A percentile compares a stretch with the other conserved stretches of the same genome.
phyloP scores from a whole-genome alignment of 1,140 invertebrate species.

The Ceratosolen fusciceps region DNA sequence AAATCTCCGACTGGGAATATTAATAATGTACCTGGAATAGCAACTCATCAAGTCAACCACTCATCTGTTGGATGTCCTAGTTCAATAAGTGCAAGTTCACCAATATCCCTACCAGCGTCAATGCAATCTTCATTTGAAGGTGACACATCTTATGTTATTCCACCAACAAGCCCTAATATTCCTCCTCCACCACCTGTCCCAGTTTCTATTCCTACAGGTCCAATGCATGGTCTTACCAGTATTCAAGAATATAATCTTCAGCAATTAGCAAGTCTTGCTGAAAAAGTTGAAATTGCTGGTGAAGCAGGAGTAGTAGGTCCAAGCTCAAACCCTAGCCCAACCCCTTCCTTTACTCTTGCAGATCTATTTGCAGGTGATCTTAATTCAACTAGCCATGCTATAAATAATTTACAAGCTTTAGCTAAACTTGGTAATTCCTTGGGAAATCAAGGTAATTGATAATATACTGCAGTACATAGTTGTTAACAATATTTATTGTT shows the following conservation, averaged over 20 bases:
- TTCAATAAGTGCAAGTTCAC: conserved; percentile 75
- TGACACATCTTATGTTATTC: conserved; percentile 67
- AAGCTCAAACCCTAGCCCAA: conserved; percentile 78
- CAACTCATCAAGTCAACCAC: conserved; percentile 61
- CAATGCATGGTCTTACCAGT: conserved; percentile 75
- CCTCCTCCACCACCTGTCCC: conserved; percentile 67
- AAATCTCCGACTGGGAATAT: conserved; percentile 26
- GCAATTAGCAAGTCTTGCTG: conserved; percentile 83
- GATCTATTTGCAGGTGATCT: conserved; percentile 83
- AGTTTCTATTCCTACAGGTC: conserved; percentile 63
- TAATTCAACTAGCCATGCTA: conserved; percentile 79
- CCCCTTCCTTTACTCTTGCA: conserved; percentile 79
- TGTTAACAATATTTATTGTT: not conserved
- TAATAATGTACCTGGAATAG: conserved; percentile 52
- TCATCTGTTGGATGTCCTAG: conserved; percentile 70
- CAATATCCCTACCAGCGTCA: conserved; percentile 77
- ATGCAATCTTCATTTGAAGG: conserved; percentile 87
- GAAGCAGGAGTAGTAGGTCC: conserved; percentile 67
- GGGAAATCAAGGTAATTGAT: conserved; percentile 76
- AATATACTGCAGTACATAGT: too few relatives aligned
- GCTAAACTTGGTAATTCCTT: conserved; percentile 83
- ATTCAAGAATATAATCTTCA: conserved; percentile 89
- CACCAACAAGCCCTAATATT: conserved; percentile 67
- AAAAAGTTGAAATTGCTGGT: conserved; percentile 71
- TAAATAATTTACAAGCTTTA: conserved; percentile 89